These are phyloP conservation scores for Petroica traversi DNA, from an alignment of 2,113 vertebrate genomes.

Conservation along the genomic window DNA sequence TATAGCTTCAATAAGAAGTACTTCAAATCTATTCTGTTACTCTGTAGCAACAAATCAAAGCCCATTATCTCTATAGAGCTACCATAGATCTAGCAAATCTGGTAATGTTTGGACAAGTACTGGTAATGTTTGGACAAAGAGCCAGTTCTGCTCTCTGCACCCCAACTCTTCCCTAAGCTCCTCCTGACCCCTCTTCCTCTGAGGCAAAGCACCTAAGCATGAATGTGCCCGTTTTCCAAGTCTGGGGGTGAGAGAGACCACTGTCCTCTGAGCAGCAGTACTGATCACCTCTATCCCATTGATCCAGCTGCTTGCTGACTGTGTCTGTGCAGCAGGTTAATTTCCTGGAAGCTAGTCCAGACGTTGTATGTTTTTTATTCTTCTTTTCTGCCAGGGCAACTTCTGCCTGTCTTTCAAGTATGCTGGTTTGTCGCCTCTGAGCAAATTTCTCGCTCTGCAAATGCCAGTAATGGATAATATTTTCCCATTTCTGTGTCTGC, in stretches of 20 bases:
- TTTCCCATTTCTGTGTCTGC: background rate
- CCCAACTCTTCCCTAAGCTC: background rate
- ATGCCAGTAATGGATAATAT: background rate
- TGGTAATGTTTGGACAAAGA: too few species aligned
- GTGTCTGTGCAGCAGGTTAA: background rate
- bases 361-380: background rate
- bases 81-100: background rate
- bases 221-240: background rate
- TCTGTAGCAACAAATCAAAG: background rate
- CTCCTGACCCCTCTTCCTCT: background rate
- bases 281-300: accelerated
- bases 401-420: background rate
- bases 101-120: background rate
- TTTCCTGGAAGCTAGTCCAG: background rate
- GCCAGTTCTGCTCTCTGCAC: background rate
- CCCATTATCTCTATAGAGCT: accelerated
- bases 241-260: accelerated
- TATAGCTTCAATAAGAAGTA: background rate
- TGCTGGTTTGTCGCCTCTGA: background rate
- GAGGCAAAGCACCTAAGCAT: background rate
- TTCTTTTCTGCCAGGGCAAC: background rate
- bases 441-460: background rate
- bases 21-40: background rate
- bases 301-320: background rate
- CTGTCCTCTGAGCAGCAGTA: background rate